Evolutionary conservation across 2,113 vertebrate species (phyloP).

Genomic region (Alexandromys fortis): DNA sequence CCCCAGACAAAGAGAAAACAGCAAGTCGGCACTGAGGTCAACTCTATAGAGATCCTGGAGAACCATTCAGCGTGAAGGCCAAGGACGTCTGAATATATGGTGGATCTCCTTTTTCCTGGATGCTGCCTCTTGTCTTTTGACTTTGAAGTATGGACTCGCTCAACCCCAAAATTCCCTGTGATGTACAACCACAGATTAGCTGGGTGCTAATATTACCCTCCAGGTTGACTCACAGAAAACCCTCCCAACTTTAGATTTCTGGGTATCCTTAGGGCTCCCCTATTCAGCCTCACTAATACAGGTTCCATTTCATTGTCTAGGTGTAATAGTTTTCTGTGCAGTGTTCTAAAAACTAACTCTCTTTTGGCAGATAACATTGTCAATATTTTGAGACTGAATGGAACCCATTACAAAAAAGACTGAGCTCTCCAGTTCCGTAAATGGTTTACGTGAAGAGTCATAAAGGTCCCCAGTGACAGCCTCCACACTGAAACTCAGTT

Average conservation of each 20-base stretch:
- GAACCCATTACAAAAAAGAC: not conserved
- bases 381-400: not conserved
- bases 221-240: not conserved
- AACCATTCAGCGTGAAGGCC: rapidly evolving
- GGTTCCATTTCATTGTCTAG: not conserved
- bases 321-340: not conserved
- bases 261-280: not conserved
- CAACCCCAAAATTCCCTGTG: not conserved
- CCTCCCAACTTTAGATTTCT: not conserved
- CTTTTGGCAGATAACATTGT: not conserved
- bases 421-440: not conserved
- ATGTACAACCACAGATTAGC: too few relatives aligned
- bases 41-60: not conserved
- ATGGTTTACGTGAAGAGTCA: not conserved
- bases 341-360: not conserved
- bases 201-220: not conserved
- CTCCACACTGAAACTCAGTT: not conserved
- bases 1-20: not conserved
- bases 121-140: not conserved
- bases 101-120: not conserved
- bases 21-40: not conserved
- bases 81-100: not conserved
- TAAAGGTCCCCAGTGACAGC: not conserved
- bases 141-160: not conserved
- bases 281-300: not conserved